Evolutionary conservation across 2,113 vertebrate species (phyloP).

Genomic region (Trogon melanurus): DNA sequence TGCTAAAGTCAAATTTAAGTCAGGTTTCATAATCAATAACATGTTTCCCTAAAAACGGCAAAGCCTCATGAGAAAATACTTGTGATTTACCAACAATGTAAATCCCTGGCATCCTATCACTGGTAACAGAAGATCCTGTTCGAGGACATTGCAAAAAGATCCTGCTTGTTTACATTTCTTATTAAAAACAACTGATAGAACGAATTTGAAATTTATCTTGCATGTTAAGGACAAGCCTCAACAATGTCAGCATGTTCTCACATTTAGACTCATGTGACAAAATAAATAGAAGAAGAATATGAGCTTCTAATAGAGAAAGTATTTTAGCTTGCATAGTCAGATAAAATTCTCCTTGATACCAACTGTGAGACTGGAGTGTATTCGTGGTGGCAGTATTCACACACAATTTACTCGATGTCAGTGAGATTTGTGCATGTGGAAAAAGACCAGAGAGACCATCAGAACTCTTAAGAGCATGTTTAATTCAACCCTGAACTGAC

Average conservation of each 20-base stretch:
- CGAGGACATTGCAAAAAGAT: slow-evolving; percentile 7
- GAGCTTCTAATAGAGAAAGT: background rate
- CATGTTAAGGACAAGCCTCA: slow-evolving; percentile 17
- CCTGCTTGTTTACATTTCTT: slow-evolving; percentile 66
- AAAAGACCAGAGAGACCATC: background rate
- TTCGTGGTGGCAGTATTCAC: background rate
- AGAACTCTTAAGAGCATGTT: background rate
- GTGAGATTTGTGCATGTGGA: background rate
- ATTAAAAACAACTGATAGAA: slow-evolving; percentile 54
- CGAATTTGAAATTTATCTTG: slow-evolving; percentile 70
- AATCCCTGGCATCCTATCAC: background rate
- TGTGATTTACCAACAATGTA: background rate
- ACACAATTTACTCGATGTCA: background rate
- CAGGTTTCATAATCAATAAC: background rate
- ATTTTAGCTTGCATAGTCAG: background rate
- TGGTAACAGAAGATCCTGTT: slow-evolving; percentile 14
- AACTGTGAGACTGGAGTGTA: background rate
- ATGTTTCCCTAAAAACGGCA: background rate
- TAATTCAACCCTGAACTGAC: background rate
- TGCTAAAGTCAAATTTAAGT: background rate
- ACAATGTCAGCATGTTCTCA: slow-evolving; percentile 68
- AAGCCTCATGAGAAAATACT: background rate
- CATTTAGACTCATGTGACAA: background rate
- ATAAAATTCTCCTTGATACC: background rate
- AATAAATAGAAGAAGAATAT: background rate